These are phyloP conservation scores for Bugulina stolonifera DNA, from an alignment of 2,888 invertebrate genomes.

Conservation along the genomic window DNA sequence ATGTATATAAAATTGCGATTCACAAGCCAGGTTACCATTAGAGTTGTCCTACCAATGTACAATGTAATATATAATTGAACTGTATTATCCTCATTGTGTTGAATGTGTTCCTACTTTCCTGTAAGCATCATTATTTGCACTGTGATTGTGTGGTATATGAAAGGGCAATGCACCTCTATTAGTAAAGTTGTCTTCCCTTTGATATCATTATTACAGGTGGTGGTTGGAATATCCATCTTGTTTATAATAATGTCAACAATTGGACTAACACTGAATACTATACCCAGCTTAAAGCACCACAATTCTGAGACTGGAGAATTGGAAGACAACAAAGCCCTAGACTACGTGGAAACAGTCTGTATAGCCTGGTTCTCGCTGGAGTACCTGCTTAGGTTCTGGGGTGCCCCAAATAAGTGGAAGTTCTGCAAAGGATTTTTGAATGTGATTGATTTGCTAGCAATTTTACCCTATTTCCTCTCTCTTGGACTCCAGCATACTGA, in stretches of 20 bases:
- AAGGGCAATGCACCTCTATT: too few species aligned
- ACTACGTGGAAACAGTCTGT: slow-evolving; percentile 45
- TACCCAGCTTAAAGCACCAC: slow-evolving; percentile 80
- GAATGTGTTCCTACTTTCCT: too few species aligned
- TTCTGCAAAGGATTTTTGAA: slow-evolving; percentile 47
- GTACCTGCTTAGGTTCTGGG: slow-evolving; percentile 42
- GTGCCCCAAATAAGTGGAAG: slow-evolving; percentile 41
- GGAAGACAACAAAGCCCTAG: slow-evolving; percentile 37
- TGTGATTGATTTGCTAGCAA: slow-evolving; percentile 47
- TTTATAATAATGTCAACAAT: slow-evolving; percentile 97
- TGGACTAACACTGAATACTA: slow-evolving; percentile 92
- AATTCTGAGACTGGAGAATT: slow-evolving; percentile 28
- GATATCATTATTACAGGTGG: slow-evolving; percentile 29
- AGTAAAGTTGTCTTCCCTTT: background rate
- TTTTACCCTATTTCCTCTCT: slow-evolving; percentile 46
- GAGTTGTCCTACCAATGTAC: too few species aligned
- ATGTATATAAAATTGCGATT: too few species aligned
- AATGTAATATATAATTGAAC: too few species aligned
- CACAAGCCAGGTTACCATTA: too few species aligned
- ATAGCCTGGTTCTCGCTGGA: slow-evolving; percentile 50
- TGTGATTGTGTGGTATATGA: too few species aligned
- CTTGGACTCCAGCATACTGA: slow-evolving; percentile 78
- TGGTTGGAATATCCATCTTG: slow-evolving; percentile 95
- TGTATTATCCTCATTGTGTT: too few species aligned
- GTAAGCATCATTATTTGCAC: too few species aligned